These are phyloP conservation scores for Laterallus jamaicensis DNA, from an alignment of 2,113 vertebrate genomes.

Conservation along the genomic window DNA sequence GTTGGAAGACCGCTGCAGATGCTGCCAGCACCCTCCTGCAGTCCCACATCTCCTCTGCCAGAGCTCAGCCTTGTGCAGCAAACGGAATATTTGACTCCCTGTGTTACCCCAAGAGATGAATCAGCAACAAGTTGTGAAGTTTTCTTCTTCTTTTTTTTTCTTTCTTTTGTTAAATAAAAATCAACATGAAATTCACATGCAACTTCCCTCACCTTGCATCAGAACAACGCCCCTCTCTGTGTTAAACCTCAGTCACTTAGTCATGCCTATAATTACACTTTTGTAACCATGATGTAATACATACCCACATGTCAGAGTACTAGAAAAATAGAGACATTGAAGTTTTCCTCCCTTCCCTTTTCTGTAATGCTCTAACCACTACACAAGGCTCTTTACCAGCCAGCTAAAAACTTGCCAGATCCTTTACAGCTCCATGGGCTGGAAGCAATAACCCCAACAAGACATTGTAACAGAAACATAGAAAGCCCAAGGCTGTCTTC, in stretches of 20 bases:
- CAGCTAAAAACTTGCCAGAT: not conserved
- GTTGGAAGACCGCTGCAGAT: not conserved
- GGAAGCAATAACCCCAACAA: not conserved
- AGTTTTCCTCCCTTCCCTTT: not conserved
- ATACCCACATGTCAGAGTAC: not conserved
- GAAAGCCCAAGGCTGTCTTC: not conserved
- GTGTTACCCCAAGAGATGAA: not conserved
- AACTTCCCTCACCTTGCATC: not conserved
- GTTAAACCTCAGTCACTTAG: conserved; percentile 30
- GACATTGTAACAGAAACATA: not conserved
- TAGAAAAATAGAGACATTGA: not conserved
- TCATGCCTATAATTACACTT: not conserved
- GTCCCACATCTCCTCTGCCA: not conserved
- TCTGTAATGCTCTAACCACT: not conserved
- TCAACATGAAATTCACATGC: not conserved
- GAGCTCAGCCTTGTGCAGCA: not conserved
- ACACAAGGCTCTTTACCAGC: not conserved
- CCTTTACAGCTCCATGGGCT: not conserved
- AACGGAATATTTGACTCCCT: not conserved
- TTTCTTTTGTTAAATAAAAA: not conserved
- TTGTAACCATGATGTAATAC: conserved; percentile 9
- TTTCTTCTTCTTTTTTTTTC: not conserved
- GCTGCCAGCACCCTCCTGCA: not conserved
- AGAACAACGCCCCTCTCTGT: not conserved
- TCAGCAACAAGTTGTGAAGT: not conserved